A percentile compares a stretch with the other conserved stretches of the same genome.
Conservation (phyloP, 30 jellyfish, hydroid and myxozoan species). For the Pelagia noctiluca region DNA sequence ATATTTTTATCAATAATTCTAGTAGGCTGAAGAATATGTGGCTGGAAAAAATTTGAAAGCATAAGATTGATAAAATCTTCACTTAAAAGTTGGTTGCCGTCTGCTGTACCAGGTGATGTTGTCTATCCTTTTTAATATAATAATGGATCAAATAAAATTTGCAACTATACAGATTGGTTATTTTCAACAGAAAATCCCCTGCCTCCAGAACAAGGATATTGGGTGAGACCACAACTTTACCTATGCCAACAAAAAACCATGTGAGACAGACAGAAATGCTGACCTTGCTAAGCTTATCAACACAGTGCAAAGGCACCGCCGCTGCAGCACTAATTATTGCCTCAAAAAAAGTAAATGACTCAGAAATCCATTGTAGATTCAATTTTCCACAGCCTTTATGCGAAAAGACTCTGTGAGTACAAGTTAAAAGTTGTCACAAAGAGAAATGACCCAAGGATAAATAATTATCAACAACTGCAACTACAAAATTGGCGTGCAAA, state of each 20-base stretch:
- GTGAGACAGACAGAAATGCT: neutral
- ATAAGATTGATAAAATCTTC: no score
- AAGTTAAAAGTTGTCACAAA: slow-evolving; percentile 26
- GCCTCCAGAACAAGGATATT: slow-evolving; percentile 25
- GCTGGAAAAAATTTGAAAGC: no score
- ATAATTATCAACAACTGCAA: slow-evolving; percentile 54
- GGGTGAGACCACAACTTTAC: slow-evolving; percentile 11
- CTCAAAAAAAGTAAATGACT: neutral
- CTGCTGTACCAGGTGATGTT: no score
- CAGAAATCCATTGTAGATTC: slow-evolving; percentile 34
- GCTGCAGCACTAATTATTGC: slow-evolving; percentile 43
- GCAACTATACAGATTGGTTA: slow-evolving; percentile 47
- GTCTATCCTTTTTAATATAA: no score
- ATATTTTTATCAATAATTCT: no score
- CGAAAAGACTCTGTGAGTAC: neutral
- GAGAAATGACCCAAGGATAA: slow-evolving; percentile 57
- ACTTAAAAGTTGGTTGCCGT: no score
- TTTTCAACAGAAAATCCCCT: slow-evolving; percentile 25
- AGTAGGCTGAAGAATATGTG: no score
- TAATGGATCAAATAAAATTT: slow-evolving; percentile 18
- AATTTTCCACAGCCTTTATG: slow-evolving; percentile 18
- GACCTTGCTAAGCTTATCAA: slow-evolving; percentile 33
- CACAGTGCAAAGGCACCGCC: slow-evolving; percentile 36
- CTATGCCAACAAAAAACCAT: slow-evolving; percentile 9
- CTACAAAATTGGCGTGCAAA: slow-evolving; percentile 54